Base-by-base conservation (phyloP, 2,113 vertebrate species). In the Terrapene triunguis region DNA sequence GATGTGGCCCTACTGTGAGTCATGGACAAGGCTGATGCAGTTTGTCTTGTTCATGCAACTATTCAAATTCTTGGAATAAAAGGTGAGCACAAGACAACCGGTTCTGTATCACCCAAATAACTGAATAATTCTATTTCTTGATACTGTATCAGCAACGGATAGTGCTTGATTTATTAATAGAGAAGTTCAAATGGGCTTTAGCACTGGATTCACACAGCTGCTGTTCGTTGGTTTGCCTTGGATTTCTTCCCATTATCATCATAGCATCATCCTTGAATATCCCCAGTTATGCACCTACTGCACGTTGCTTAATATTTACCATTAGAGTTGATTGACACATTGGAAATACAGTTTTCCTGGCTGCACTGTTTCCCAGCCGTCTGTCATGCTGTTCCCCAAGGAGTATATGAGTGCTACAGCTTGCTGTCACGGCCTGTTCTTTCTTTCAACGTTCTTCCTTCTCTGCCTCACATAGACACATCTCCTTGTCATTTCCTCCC, bases 261-360 rank as follows among this genome's bases (percentile, higher is more conserved):
- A 83, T 13, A 82, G 29, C 35, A 89, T 32, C 42, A 85, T 50
- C 74, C 24, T 74, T 44, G 38, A 82, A 82, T 79, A 38, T 38
- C 83, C 50, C 42, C 89, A 84, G 47, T 32, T 81, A 8, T 38
- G 27, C 14, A 27, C 54, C 25, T 12, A 62, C 16, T 51, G 29
- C 0, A 57, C 51, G 0, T 4, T 65, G 16, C 47, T 38, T 8
- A 12, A 53, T 53, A 1, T 0, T 1, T 38, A 42, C 38, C 11
- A 0, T 80, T 82, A 88, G 25, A 42, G n/a, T 81, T n/a, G 80
- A 83, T 5, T 29, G 19, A 35, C 59, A 44, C 5, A 25, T 80
- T 78, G 10, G 22, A 72, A 85, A 25, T 6, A 16, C 1, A 1
- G 8, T 55, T 95, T 85, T 89, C 82, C 44, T 3, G 0, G 0